phyloP scores from a whole-genome alignment of 2,888 invertebrate species.

The Xestia ashworthii region DNA sequence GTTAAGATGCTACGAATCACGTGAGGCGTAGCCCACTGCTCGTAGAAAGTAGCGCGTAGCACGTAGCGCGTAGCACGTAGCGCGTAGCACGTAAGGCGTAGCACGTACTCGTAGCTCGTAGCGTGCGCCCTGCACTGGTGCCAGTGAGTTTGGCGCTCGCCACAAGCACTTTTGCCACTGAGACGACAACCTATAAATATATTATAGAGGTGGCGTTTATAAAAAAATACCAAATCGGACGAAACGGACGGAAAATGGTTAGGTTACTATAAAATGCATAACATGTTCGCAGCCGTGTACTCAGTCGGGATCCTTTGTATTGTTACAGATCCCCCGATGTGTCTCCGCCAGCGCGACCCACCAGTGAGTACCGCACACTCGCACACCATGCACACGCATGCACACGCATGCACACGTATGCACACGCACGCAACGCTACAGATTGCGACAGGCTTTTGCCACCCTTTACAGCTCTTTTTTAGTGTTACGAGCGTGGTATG shows the following conservation, averaged over 20 bases:
- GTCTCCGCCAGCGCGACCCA: neutral
- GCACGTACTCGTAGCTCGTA: no score
- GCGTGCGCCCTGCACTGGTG: neutral
- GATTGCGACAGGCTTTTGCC: neutral
- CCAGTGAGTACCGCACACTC: conserved; percentile 24
- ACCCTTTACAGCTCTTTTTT: neutral
- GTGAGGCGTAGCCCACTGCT: neutral
- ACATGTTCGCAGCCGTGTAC: neutral
- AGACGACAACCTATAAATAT: neutral
- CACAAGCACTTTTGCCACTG: neutral
- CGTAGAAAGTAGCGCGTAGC: neutral
- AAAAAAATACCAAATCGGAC: neutral
- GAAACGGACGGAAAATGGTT: neutral
- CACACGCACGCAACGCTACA: neutral
- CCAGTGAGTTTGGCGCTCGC: neutral
- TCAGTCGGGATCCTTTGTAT: conserved; percentile 10
- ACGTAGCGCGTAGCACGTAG: no score
- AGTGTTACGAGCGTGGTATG: neutral
- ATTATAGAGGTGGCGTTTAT: neutral
- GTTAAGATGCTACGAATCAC: neutral
- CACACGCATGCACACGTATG: neutral
- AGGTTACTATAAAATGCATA: neutral
- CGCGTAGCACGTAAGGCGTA: no score
- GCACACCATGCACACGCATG: neutral
- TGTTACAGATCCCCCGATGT: conserved; percentile 42